phyloP scores from a whole-genome alignment of 2,113 vertebrate genomes.

The Bos taurus region ARS-UCD2.0 NC_037354.1:44470001-44470500 shows the following conservation, averaged over 20 bases:
- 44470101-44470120: background rate
- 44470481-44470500: background rate
- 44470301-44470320: background rate
- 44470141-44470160: background rate
- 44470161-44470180: background rate
- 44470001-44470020: background rate
- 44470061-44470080: background rate
- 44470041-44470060: background rate
- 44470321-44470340: background rate
- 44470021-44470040: background rate
- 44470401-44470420: background rate
- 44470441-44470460: background rate
- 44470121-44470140: background rate
- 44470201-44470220: background rate
- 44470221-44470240: background rate
- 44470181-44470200: background rate
- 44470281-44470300: background rate
- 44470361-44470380: background rate
- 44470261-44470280: background rate
- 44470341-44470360: background rate
- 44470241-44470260: background rate
- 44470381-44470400: rapidly evolving
- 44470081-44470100: rapidly evolving
- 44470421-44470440: background rate
- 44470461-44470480: background rate